phyloP scores from a whole-genome alignment of 2,888 invertebrate species.

The Aphrophora alni region DNA sequence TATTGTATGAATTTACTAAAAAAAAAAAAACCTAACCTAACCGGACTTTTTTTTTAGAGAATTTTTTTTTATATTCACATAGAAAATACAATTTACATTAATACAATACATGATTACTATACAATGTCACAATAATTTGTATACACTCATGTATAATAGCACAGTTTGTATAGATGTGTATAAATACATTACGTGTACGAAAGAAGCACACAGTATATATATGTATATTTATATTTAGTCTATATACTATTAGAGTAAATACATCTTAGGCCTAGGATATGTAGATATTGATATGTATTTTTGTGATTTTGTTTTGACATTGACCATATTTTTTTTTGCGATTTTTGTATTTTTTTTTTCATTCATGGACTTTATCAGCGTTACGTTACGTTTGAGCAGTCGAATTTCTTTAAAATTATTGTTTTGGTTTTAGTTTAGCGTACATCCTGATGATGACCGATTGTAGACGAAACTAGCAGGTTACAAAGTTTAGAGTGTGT shows the following conservation, averaged over 20 bases:
- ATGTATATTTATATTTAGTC: background rate
- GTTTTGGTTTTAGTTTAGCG: background rate
- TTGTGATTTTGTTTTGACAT: background rate
- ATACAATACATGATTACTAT: background rate
- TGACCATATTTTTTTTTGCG: background rate
- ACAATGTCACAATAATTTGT: background rate
- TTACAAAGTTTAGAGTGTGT: no score
- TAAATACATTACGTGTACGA: background rate
- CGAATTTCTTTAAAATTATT: background rate
- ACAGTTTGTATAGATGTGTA: background rate
- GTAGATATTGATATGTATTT: conserved; percentile 5
- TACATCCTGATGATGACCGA: background rate
- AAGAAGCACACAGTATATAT: background rate
- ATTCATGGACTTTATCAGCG: background rate
- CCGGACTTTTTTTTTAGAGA: background rate
- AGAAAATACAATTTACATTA: background rate
- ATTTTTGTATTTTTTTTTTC: background rate
- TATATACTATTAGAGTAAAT: background rate
- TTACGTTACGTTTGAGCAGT: background rate
- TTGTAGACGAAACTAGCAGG: background rate
- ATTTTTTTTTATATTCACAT: background rate
- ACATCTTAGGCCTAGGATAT: background rate
- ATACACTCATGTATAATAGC: background rate
- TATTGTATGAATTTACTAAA: no score
- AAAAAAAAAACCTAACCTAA: no score